Conservation (phyloP, 2,113 vertebrate species). For the Pipra filicauda region DNA sequence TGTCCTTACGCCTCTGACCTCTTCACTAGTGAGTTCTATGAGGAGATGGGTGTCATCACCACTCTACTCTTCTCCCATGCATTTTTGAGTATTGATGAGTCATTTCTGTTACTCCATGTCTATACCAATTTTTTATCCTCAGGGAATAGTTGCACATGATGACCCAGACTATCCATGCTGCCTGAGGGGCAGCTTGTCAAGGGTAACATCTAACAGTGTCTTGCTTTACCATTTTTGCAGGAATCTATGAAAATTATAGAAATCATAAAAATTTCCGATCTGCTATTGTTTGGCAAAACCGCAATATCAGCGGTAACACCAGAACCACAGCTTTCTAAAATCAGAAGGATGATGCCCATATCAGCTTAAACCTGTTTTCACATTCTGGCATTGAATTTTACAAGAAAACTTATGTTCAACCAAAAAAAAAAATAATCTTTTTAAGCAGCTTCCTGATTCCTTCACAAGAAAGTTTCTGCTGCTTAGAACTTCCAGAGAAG, state of each 20-base stretch:
- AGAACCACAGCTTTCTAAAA: neutral
- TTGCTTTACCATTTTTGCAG: neutral
- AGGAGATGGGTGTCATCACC: neutral
- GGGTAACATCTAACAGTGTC: neutral
- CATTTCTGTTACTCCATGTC: neutral
- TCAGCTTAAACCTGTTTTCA: neutral
- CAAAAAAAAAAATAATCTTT: neutral
- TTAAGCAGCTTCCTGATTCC: neutral
- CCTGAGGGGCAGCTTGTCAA: neutral
- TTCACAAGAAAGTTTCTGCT: neutral
- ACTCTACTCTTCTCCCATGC: neutral
- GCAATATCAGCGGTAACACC: neutral
- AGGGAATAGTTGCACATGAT: neutral
- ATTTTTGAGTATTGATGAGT: neutral
- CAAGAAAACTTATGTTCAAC: neutral
- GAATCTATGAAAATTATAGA: neutral
- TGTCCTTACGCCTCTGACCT: neutral
- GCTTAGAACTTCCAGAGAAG: neutral
- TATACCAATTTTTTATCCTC: neutral
- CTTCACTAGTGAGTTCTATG: neutral
- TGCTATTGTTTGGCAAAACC: neutral
- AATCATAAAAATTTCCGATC: neutral
- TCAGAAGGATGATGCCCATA: neutral
- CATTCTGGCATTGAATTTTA: neutral
- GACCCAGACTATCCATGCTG: neutral